phyloP scores from a whole-genome alignment of 2,113 vertebrate species.

The Eleginops maclovinus region DNA sequence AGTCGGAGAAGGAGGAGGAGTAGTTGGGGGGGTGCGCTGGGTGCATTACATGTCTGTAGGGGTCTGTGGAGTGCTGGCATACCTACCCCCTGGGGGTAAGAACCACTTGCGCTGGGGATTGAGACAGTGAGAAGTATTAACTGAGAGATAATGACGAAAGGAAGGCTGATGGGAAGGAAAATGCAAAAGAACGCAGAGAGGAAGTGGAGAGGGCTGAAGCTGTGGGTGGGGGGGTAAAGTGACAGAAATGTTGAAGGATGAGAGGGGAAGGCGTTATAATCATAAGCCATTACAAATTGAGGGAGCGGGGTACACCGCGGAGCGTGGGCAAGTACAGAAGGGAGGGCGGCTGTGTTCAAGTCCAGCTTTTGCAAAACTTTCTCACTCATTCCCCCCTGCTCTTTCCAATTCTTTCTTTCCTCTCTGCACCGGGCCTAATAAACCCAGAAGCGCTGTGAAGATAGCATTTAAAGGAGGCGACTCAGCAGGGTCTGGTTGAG shows the following conservation, averaged over 20 bases:
- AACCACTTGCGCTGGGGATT: conserved; percentile 68
- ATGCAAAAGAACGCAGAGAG: conserved; percentile 64
- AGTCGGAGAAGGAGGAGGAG: conserved; percentile 46
- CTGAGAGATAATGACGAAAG: conserved; percentile 79
- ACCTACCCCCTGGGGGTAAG: conserved; percentile 62
- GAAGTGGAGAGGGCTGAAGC: conserved; percentile 50
- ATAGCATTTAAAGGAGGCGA: conserved; percentile 52
- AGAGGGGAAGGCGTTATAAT: conserved; percentile 60
- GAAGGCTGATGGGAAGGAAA: conserved; percentile 73
- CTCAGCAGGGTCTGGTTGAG: conserved; percentile 49
- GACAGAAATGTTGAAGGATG: conserved; percentile 75
- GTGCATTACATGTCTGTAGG: conserved; percentile 72
- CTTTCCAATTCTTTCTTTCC: not conserved
- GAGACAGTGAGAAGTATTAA: conserved; percentile 77
- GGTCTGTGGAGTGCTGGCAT: conserved; percentile 68
- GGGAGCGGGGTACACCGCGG: conserved; percentile 45
- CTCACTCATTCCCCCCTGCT: not conserved
- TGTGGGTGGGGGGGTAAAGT: conserved; percentile 30
- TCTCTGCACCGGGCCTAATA: conserved; percentile 29
- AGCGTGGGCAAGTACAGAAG: not conserved
- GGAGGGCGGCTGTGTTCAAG: conserved; percentile 22
- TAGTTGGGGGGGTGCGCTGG: not conserved
- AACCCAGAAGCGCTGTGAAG: conserved; percentile 49
- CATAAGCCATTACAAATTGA: conserved; percentile 65
- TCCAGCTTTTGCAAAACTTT: conserved; percentile 49